Evolutionary conservation across 2,888 invertebrate genomes (phyloP), one percentile per base, ranked within the genome.

Genomic region (Aphidius colemani): DNA sequence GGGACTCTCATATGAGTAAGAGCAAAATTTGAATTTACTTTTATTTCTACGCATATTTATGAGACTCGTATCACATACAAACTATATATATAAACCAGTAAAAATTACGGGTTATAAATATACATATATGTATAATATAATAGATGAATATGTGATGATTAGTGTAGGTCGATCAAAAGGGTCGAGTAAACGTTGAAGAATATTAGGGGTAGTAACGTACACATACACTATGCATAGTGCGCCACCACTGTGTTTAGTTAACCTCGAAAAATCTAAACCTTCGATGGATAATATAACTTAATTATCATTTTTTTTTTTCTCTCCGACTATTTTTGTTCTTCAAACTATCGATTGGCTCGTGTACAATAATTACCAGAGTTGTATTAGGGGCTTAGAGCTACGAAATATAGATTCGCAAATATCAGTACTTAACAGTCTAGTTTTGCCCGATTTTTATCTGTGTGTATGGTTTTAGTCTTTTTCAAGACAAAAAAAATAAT

Each of bases 361-460:
- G 30, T 78, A 78, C 73, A 79, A 80, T 80, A 80, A 80, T 80
- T 80, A 79, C 75, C 75, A 75, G 77, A 74, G 72, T 71, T 73
- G 75, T 75, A 80, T 78, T 78, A 80, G 75, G 77, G 73, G 72
- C 71, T 70, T 30, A 5, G 0, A 5, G 5, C 30, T 30, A 69
- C 71, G n/a, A n/a, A 71, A 69, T 70, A 74, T 76, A 67, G 66
- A 66, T 66, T 68, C 68, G 69, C 70, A 60, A 50, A 56, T 55
- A 59, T 64, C 53, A 41, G 53, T 43, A 55, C 30, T 30, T 30
- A 30, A 5, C 30, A 30, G 30, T 30, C n/a, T n/a, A 30, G 30
- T 30, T 30, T 30, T 4, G 0, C 30, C 30, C 5, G 30, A 30
- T 30, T 5, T 30, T 30, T 30, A 30, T 30, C 30, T 30, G 30